phyloP scores from a whole-genome alignment of 2,888 invertebrate genomes.

The Eupithecia centaureata region DNA sequence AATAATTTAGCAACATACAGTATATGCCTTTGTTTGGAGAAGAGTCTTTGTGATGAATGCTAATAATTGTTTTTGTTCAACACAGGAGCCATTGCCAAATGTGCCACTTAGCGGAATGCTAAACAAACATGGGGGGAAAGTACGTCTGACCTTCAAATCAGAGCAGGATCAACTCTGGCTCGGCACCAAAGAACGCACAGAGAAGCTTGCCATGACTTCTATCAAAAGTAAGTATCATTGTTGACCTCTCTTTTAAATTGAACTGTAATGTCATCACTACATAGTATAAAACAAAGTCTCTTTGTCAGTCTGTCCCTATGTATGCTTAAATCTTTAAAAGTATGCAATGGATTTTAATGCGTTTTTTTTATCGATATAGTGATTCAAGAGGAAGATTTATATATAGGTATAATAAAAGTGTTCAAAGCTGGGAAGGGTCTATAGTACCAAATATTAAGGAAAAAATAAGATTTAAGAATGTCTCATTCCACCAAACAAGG shows the following conservation, averaged over 20 bases:
- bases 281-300: no score
- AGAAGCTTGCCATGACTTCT: slow-evolving; percentile 95
- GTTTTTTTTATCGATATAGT: no score
- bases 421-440: no score
- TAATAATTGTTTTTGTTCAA: slow-evolving; percentile 16
- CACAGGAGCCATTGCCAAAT: slow-evolving; percentile 90
- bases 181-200: slow-evolving; percentile 96
- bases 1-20: no score
- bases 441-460: no score
- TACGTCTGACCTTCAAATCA: slow-evolving; percentile 95
- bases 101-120: slow-evolving; percentile 94
- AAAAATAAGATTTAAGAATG: no score
- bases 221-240: slow-evolving; percentile 88
- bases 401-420: no score
- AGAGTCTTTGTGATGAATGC: neutral
- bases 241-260: slow-evolving; percentile 38
- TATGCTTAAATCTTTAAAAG: no score
- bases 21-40: no score
- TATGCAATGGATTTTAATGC: no score
- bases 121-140: slow-evolving; percentile 95
- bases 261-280: neutral
- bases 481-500: neutral
- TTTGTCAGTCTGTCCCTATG: no score
- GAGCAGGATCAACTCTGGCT: slow-evolving; percentile 96
- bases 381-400: no score